Evolutionary conservation across 1,140 invertebrate genomes (phyloP), one percentile per base, ranked within the genome.

Genomic region (Ceratosolen fusciceps): DNA sequence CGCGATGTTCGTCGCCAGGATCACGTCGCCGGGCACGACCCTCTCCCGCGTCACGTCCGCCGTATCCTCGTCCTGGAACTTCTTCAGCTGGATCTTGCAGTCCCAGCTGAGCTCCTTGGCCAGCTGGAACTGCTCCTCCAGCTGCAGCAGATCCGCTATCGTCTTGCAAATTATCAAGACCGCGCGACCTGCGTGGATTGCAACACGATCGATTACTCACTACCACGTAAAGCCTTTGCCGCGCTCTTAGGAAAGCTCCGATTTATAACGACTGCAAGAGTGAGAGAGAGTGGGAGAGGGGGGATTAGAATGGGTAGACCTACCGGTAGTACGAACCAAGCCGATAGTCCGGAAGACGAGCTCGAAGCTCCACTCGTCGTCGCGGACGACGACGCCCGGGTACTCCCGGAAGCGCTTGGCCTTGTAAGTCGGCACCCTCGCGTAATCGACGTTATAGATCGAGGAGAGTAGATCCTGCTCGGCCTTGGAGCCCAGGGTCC

Each of bases 1-100:
- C 16, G 89, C 87, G 21, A 90, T 79, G 71, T 90, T 90, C n/a
- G 89, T 90, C 29, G 89, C 87, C 21, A 90, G 83, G n/a, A 90
- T 87, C 12, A 89, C 56, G 26, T 80, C 79, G 0, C 79, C 79
- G 2, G 74, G 54, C 7, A 56, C 1, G 72, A 77, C 70, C 2
- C 7, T 76, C n/a, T 80, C 77, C 4, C 62, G 79, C 21, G 79
- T 80, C 2, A 82, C 73, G 24, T 74, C 68, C 0, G 74, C 77
- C 2, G 62, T 71, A 0, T 82, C 81, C 21, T 75, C 74, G 34
- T 82, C 77, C 19, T 80, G 79, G 47, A 77, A 79, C 52, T 82
- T 82, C 12, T 82, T 79, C 47, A 82, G 0, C 31, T 62, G 56
- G 24, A 82, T 79, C 14, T 67, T 71, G 52, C 60, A 79, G 73